Evolutionary conservation across 2,797 vertebrate species (phyloP).

Genomic region (Tangara arthus): DNA sequence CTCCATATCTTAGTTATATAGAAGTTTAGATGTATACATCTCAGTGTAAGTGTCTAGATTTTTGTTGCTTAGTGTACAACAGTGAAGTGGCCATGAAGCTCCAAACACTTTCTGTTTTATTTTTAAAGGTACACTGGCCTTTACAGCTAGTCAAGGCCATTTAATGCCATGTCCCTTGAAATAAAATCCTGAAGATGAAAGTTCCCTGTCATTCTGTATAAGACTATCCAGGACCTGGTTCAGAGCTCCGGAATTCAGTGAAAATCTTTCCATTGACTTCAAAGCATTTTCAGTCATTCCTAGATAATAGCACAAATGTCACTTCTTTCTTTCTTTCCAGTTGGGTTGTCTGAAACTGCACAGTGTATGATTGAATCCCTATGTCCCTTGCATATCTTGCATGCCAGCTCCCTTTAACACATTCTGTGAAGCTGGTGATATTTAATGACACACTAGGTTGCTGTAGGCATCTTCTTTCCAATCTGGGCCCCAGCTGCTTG

Average conservation of each 20-base stretch:
- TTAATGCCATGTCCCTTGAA: background rate
- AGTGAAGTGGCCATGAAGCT: background rate
- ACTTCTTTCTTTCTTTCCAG: background rate
- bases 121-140: background rate
- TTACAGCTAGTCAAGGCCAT: background rate
- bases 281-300: slow-evolving; percentile 17
- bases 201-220: background rate
- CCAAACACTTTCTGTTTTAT: background rate
- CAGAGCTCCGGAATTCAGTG: slow-evolving; percentile 7
- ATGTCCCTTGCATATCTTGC: slow-evolving; percentile 5
- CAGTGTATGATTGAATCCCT: slow-evolving; percentile 42
- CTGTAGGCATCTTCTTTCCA: slow-evolving; percentile 32
- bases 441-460: slow-evolving; percentile 3
- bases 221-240: slow-evolving; percentile 2
- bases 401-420: slow-evolving; percentile 52
- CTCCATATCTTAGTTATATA: background rate
- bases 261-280: slow-evolving; percentile 43
- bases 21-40: background rate
- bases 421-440: slow-evolving; percentile 23
- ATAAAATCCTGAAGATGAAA: slow-evolving; percentile 32
- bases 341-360: background rate
- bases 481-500: slow-evolving; percentile 56
- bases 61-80: background rate
- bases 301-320: slow-evolving; percentile 37
- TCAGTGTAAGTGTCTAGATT: background rate